These are phyloP conservation scores for Hirtodrosophila alboralis DNA, from an alignment of 2,888 invertebrate species.

Conservation along the genomic window DNA sequence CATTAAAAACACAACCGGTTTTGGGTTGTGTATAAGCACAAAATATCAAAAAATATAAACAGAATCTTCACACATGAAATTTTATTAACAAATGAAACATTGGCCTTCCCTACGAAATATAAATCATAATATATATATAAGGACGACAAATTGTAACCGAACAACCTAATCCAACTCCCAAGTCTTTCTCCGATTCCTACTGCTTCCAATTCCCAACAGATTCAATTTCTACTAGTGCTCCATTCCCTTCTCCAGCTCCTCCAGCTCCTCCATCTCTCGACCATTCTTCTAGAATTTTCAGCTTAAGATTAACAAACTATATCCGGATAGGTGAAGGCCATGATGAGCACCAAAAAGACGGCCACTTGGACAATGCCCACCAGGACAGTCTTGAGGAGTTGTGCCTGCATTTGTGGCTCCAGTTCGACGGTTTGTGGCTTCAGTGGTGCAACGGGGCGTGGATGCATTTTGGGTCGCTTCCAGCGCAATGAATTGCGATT, in stretches of 20 bases:
- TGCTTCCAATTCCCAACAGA: too few relatives aligned
- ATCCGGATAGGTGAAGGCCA: slow-evolving; percentile 81
- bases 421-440: background rate
- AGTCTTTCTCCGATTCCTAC: too few relatives aligned
- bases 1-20: background rate
- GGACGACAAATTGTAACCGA: slow-evolving; percentile 4
- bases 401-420: slow-evolving; percentile 23
- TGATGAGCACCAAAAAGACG: slow-evolving; percentile 72
- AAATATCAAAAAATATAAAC: too few relatives aligned
- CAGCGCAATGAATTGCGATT: slow-evolving; percentile 7
- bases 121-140: too few relatives aligned
- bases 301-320: slow-evolving; percentile 55
- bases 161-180: too few relatives aligned
- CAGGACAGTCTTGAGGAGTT: slow-evolving; percentile 67
- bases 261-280: too few relatives aligned
- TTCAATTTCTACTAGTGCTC: too few relatives aligned
- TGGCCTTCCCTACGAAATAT: background rate
- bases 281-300: too few relatives aligned
- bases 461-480: slow-evolving; percentile 4
- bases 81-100: slow-evolving; percentile 50
- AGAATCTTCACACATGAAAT: slow-evolving; percentile 61
- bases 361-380: slow-evolving; percentile 74
- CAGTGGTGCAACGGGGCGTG: slow-evolving; percentile 33
- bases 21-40: background rate
- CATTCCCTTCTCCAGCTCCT: too few relatives aligned